phyloP scores from a whole-genome alignment of 2,888 invertebrate genomes.

The Lingula anatina region DNA sequence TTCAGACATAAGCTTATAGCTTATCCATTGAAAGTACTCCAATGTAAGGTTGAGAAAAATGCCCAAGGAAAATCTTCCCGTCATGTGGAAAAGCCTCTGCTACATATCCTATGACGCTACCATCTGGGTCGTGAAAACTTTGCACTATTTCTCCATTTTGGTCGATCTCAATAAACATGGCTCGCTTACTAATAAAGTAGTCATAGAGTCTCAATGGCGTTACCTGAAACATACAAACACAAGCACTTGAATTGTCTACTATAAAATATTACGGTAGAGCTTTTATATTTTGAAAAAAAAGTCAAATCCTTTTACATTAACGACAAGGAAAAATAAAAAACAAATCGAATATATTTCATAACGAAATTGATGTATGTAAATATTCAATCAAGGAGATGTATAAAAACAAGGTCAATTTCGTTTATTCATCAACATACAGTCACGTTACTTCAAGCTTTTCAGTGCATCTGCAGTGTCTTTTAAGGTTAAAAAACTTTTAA shows the following conservation, averaged over 20 bases:
- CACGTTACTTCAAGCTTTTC: too few species aligned
- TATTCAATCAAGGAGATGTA: too few species aligned
- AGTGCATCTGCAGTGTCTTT: neutral
- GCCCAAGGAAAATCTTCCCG: constrained; percentile 23
- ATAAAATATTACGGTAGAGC: too few species aligned
- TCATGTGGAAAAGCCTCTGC: constrained; percentile 26
- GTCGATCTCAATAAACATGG: constrained; percentile 23
- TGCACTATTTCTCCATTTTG: constrained; percentile 15
- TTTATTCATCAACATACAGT: too few species aligned
- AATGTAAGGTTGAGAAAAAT: constrained; percentile 23
- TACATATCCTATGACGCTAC: constrained; percentile 16
- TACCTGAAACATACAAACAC: constrained; percentile 14
- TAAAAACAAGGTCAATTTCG: too few species aligned
- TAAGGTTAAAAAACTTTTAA: neutral
- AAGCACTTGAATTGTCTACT: neutral
- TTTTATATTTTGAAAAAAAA: too few species aligned
- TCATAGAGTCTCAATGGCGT: constrained; percentile 23
- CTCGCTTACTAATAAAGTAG: constrained; percentile 26
- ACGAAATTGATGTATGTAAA: too few species aligned
- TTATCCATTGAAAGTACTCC: too few species aligned
- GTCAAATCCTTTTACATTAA: too few species aligned
- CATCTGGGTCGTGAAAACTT: constrained; percentile 31
- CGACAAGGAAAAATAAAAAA: too few species aligned
- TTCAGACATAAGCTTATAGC: too few species aligned
- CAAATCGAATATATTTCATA: too few species aligned